Percentiles rank a stretch among this genome's conserved stretches.
Conservation (phyloP, 2,797 vertebrate species). For the Peromyscus melanophrys region DNA sequence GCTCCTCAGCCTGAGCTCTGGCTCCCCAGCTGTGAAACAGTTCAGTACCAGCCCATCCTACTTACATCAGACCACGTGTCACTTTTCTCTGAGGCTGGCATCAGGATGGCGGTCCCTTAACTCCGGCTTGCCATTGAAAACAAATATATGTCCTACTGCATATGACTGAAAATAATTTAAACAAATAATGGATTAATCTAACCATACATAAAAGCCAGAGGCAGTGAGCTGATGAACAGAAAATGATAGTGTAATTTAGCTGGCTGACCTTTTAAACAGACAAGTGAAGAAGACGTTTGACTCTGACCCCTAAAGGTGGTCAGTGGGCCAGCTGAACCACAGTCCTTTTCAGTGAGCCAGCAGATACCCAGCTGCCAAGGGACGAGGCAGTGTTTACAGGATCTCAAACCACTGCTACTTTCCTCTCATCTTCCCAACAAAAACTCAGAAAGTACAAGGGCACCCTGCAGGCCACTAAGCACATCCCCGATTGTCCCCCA, state of each 20-base stretch:
- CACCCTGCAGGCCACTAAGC: conserved; percentile 63
- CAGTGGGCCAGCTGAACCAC: conserved; percentile 34
- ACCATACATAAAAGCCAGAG: conserved; percentile 49
- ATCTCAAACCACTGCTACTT: conserved; percentile 59
- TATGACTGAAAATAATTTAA: conserved; percentile 54
- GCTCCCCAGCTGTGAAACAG: conserved; percentile 31
- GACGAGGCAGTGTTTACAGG: conserved; percentile 56
- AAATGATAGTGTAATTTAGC: conserved; percentile 57
- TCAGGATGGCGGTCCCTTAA: conserved; percentile 27
- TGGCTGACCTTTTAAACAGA: conserved; percentile 54
- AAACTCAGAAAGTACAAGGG: conserved; percentile 74
- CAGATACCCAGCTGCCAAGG: conserved; percentile 44
- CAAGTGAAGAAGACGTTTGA: conserved; percentile 33
- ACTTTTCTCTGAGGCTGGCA: not conserved
- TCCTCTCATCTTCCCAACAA: conserved; percentile 63
- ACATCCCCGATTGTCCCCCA: conserved; percentile 68
- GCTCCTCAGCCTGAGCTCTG: not conserved
- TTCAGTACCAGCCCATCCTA: not conserved
- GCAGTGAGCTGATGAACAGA: conserved; percentile 42
- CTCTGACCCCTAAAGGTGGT: conserved; percentile 57
- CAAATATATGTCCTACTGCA: conserved; percentile 28
- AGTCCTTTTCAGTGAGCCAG: conserved; percentile 8
- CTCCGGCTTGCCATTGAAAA: conserved; percentile 10
- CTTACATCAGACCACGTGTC: conserved; percentile 41
- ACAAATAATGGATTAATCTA: conserved; percentile 53